Percentiles rank a stretch among this genome's conserved stretches.
Evolutionary conservation across 2,888 invertebrate species (phyloP).

Genomic region (Trissolcus japonicus): DNA sequence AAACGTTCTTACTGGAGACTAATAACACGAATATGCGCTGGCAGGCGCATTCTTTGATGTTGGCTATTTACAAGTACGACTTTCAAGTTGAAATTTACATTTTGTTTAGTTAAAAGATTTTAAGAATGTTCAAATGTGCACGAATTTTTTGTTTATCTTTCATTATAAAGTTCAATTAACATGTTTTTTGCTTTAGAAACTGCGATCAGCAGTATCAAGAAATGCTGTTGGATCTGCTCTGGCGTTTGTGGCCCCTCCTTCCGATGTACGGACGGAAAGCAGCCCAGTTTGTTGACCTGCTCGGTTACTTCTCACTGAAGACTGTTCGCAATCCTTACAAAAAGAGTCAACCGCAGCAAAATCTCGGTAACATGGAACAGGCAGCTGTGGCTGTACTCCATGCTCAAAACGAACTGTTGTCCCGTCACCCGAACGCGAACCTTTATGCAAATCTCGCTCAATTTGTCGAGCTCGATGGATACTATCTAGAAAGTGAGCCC

Average conservation of each 20-base stretch:
- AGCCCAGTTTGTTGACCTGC: conserved; percentile 96
- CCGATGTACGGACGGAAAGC: conserved; percentile 95
- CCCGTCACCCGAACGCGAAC: conserved; percentile 95
- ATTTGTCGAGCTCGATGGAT: conserved; percentile 96
- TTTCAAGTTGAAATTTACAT: neutral
- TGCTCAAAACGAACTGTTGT: conserved; percentile 91
- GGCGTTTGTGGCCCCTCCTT: conserved; percentile 94
- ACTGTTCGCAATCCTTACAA: conserved; percentile 84
- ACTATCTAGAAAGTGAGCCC: conserved; percentile 97
- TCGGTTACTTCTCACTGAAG: conserved; percentile 95
- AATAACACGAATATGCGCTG: conserved; percentile 94
- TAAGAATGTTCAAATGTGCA: neutral
- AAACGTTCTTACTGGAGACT: conserved; percentile 94
- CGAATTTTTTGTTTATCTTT: too few relatives aligned
- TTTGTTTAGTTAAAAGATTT: neutral
- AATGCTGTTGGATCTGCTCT: conserved; percentile 87
- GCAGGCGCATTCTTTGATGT: conserved; percentile 93
- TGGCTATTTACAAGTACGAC: conserved; percentile 87
- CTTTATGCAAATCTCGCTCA: conserved; percentile 94
- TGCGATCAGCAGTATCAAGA: conserved; percentile 87
- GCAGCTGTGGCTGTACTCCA: conserved; percentile 87
- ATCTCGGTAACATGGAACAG: conserved; percentile 86
- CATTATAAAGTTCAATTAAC: too few relatives aligned
- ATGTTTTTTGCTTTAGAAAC: conserved; percentile 80
- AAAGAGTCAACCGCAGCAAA: conserved; percentile 68